A percentile compares a stretch with the other conserved stretches of the same genome.
These are phyloP conservation scores for Gadopsis bispinosus DNA, from an alignment of 2,797 vertebrate species.

Conservation along the genomic window DNA sequence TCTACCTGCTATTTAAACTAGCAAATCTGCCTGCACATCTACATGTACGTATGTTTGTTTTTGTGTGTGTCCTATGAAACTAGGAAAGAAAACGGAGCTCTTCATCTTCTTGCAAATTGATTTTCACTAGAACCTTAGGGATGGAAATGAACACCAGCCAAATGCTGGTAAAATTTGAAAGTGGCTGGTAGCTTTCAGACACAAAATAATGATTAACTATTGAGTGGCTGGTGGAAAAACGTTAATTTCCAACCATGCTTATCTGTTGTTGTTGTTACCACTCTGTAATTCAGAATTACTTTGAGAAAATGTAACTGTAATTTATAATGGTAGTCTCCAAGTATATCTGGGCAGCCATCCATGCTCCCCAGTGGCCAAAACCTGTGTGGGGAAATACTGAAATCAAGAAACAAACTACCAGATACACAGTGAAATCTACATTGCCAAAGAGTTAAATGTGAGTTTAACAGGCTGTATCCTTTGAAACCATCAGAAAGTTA, in stretches of 20 bases:
- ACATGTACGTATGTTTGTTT: background rate
- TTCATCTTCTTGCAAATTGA: background rate
- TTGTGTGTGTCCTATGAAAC: background rate
- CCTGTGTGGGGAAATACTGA: too few species aligned
- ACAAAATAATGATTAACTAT: too few species aligned
- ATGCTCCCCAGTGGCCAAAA: background rate
- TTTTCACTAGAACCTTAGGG: background rate
- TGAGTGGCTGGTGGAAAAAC: too few species aligned
- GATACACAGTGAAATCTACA: too few species aligned
- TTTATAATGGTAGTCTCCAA: background rate
- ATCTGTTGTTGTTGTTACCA: background rate
- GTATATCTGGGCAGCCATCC: background rate
- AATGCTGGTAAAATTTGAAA: too few species aligned
- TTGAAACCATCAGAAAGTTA: background rate
- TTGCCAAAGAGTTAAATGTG: background rate
- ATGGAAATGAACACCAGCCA: too few species aligned
- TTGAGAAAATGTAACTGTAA: background rate
- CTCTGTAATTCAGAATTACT: background rate
- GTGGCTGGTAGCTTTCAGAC: too few species aligned
- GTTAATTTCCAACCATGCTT: too few species aligned
- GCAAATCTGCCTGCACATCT: background rate
- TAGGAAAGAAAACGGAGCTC: background rate
- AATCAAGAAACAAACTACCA: background rate
- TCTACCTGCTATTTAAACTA: background rate
- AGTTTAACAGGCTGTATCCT: background rate